Evolutionary conservation across 1,140 invertebrate genomes (phyloP), one percentile per base, ranked within the genome.

Genomic region (Drosophila ercepeae): DNA sequence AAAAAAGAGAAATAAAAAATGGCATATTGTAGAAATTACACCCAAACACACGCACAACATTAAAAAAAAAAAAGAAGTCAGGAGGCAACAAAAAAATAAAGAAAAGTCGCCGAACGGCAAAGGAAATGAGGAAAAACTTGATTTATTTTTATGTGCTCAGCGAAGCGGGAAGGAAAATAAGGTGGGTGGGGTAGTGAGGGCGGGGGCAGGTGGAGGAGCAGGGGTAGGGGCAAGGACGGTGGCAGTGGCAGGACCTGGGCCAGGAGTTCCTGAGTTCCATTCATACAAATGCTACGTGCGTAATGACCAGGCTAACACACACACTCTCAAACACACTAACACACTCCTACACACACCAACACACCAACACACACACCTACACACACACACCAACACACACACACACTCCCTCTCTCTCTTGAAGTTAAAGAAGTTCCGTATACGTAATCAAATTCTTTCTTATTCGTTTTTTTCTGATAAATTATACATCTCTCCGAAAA

Each of bases 41-140:
- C 44, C 48, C 34, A 48, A 16, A 67, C 49, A 52, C 6, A 41
- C 55, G 49, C 41, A 51, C 45, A 13, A 39, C 53, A 46, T 36
- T 39, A 19, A 27, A 8, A 49, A 13, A 34, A 36, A 61, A 41
- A 63, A 58, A 18, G 19, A 54, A 55, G 48, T 49, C 11, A 51
- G n/a, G n/a, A n/a, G n/a, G n/a, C n/a, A n/a, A n/a, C n/a, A n/a
- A n/a, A n/a, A n/a, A n/a, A n/a, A 48, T 21, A 36, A 41, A 34
- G 32, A 64, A 55, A 70, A 61, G 63, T 60, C 59, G 51, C 53
- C 58, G 73, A 71, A 50, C 54, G 53, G 72, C 81, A 86, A 74
- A 86, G 76, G 81, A 84, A 84, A 84, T 84, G 76, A 86, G 86
- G 81, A 84, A 84, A 84, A 84, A 84, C 81, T 84, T 84, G 81